phyloP scores from a whole-genome alignment of 2,797 vertebrate genomes.

The Aphelocoma californica region DNA sequence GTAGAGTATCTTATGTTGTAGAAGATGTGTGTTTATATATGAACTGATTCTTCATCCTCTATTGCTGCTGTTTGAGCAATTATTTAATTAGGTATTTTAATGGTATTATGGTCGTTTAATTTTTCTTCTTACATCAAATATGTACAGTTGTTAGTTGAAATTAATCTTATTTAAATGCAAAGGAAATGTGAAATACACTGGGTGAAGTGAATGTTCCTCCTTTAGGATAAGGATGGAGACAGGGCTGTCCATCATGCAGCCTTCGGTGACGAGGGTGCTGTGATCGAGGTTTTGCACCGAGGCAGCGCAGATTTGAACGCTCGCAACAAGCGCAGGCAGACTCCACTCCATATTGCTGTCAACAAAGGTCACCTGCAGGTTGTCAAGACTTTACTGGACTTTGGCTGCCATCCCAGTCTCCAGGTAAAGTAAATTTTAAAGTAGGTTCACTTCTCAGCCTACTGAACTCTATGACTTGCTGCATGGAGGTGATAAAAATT shows the following conservation, averaged over 20 bases:
- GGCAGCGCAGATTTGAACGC: constrained; percentile 96
- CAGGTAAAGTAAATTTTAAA: constrained; percentile 80
- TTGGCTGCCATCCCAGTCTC: constrained; percentile 97
- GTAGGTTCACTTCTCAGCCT: not conserved
- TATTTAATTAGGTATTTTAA: not conserved
- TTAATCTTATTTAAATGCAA: not conserved
- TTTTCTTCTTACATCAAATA: not conserved
- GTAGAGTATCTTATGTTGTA: not conserved
- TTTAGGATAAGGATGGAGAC: constrained; percentile 97
- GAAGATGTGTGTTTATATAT: not conserved
- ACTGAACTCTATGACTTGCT: not conserved
- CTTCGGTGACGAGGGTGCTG: constrained; percentile 96
- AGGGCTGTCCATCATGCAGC: constrained; percentile 95
- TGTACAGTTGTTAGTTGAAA: not conserved
- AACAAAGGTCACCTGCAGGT: constrained; percentile 99
- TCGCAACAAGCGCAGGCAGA: constrained; percentile 96
- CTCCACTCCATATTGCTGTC: constrained; percentile 96
- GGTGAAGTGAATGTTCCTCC: not conserved
- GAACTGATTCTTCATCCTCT: not conserved
- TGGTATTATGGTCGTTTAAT: not conserved
- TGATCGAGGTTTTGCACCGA: constrained; percentile 95
- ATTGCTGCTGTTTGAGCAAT: not conserved
- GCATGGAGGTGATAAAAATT: not conserved
- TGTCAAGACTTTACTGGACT: constrained; percentile 96
- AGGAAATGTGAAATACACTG: not conserved